Base-by-base conservation (phyloP, 2,797 vertebrate genomes). In the Psittacula echo region DNA sequence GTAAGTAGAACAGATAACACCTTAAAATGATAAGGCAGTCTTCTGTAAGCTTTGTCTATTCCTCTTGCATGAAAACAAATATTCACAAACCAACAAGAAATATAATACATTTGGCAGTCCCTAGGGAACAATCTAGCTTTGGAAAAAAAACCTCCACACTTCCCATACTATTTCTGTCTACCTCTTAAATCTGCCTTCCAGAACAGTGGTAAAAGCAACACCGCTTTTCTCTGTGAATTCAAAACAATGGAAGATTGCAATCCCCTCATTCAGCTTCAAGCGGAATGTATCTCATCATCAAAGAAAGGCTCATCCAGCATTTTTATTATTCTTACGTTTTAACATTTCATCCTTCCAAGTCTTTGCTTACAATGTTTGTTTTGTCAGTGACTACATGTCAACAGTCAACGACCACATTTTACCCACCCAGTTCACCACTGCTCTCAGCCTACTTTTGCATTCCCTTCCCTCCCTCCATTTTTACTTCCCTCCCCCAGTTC, bases 101-200 rank as follows among this genome's bases (percentile, higher is more conserved):
- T 41, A 27, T 29, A 78, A 67, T 4, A 22, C 2, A n/a, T 70
- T 66, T 83, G 56, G 41, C 61, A 85, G 60, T 23, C 51, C 24
- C 61, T 19, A 22, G 17, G 58, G 53, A 91, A n/a, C 10, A 50
- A 88, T 39, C 50, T n/a, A 47, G 42, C 50, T 54, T 44, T 66
- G 66, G 42, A 85, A 89, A 50, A 75, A 85, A 87, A 60, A 5
- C 27, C 56, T 41, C 24, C 0, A 0, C 23, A 37, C 37, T 64
- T 78, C 42, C 53, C 22, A n/a, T 5, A 20, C 27, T 66, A 54
- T 51, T 94, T 51, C 67, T 74, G 67, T 34, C 70, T 58, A 1
- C 13, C 30, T 71, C 72, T 78, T 61, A 89, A 85, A 84, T 53
- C 72, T 89, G 92, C 53, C 72, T 91, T 92, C 87, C 78, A 75